Base-by-base conservation (phyloP, 2,113 vertebrate genomes). In the Speoplatyrhinus poulsoni region DNA sequence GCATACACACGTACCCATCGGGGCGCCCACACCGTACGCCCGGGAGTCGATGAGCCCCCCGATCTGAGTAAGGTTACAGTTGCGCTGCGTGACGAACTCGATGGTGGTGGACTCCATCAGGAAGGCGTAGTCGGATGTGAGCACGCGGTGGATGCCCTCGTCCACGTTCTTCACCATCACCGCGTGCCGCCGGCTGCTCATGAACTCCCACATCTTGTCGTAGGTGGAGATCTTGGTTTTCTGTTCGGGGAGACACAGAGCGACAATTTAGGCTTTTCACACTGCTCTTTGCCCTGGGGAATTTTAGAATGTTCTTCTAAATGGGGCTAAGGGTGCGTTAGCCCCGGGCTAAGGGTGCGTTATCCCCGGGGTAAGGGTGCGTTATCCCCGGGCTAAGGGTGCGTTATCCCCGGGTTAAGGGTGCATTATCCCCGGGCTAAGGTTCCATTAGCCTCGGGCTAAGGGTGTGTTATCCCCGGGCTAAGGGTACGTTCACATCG, bases 141-240 rank as follows among this genome's bases (percentile, higher is more conserved):
- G 95, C 64, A 98, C 97, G 0, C 96, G 92, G 65, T 98, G 95
- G 81, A 99, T 98, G 15, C 97, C 96, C 87, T 99, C 97, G 78
- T 99, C 97, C 13, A 97, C 93, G 68, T 94, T 96, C 91, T 98
- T 98, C 82, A 98, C 96, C 89, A 99, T 96, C 69, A 98, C 96
- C 0, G 97, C 95, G 86, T 99, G 97, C 65, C 94, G 93, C 58
- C 97, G 94, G 87, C 97, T 99, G 90, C 96, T 98, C 97, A 99
- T 99, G 83, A 99, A 99, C 73, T 97, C 96, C 97, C 96, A 99
- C 97, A 99, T 99, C 92, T 99, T 99, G 79, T 99, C 97, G 1
- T 99, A 99, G 0, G 96, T 99, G 58, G 97, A 98, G 80, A 99
- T 99, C 94, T 98, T 99, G 61, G 97, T 98, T 96, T 98, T 99